Evolutionary conservation across 2,888 invertebrate species (phyloP).

Genomic region (Psococerastis gibbosa): DNA sequence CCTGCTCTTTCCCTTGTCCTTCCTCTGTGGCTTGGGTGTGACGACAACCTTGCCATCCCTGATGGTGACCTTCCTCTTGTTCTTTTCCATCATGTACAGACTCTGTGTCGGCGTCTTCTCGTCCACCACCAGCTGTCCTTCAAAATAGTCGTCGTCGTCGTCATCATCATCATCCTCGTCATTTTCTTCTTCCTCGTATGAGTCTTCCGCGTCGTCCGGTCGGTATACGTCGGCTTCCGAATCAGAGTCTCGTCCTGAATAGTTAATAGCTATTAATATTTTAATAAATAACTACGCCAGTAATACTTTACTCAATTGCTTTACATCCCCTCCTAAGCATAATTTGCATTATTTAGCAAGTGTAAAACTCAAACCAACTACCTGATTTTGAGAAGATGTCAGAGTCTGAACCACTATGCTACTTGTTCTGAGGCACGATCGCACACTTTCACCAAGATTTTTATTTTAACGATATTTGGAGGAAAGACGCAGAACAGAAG

Average conservation of each 20-base stretch:
- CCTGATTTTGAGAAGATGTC: too few species aligned
- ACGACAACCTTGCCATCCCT: constrained; percentile 47
- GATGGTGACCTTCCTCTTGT: constrained; percentile 51
- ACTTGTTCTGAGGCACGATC: too few species aligned
- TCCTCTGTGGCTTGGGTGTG: constrained; percentile 53
- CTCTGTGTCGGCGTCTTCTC: constrained; percentile 26
- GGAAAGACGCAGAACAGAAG: too few species aligned
- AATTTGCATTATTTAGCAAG: too few species aligned
- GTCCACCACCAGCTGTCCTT: constrained; percentile 24
- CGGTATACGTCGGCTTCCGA: neutral
- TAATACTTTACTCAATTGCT: too few species aligned
- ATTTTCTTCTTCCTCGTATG: neutral
- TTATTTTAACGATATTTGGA: too few species aligned
- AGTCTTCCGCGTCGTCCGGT: neutral
- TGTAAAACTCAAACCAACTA: too few species aligned
- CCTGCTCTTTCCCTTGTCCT: constrained; percentile 47
- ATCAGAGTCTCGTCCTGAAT: constrained; percentile 10
- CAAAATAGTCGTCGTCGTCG: constrained; percentile 20
- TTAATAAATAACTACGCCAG: too few species aligned
- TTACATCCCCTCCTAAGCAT: too few species aligned
- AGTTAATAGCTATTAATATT: too few species aligned
- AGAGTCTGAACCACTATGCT: too few species aligned
- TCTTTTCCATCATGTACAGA: constrained; percentile 62
- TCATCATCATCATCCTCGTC: constrained; percentile 25
- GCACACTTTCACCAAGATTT: too few species aligned